Conservation (phyloP, 1,140 invertebrate species). For the Belonocnema kinseyi region DNA sequence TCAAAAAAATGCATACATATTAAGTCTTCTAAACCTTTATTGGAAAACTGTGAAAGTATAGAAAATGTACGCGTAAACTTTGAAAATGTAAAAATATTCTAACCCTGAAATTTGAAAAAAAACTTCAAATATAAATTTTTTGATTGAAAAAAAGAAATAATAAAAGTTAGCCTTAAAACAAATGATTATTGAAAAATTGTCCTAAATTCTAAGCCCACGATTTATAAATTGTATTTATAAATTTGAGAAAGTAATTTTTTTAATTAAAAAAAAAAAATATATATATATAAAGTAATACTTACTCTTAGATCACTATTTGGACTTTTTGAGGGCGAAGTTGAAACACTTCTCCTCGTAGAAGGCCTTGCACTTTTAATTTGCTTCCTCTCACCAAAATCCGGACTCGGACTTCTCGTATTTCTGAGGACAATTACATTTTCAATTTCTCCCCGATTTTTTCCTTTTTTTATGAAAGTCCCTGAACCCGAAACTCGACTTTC, state of each 20-base stretch:
- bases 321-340: slow-evolving; percentile 55
- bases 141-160: too few relatives aligned
- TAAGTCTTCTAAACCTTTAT: too few relatives aligned
- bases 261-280: too few relatives aligned
- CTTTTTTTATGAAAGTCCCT: slow-evolving; percentile 52
- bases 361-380: slow-evolving; percentile 41
- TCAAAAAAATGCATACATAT: too few relatives aligned
- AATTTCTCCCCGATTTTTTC: not conserved
- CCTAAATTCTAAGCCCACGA: too few relatives aligned
- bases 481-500: slow-evolving; percentile 34
- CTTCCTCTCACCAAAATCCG: slow-evolving; percentile 42
- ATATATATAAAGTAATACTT: slow-evolving; percentile 35
- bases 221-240: not conserved
- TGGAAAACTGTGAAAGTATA: too few relatives aligned
- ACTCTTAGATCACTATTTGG: slow-evolving; percentile 52
- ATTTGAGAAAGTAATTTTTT: not conserved
- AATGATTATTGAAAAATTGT: too few relatives aligned
- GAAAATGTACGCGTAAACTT: too few relatives aligned
- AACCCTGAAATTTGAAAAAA: too few relatives aligned
- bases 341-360: slow-evolving; percentile 37
- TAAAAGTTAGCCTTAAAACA: too few relatives aligned
- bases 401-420: slow-evolving; percentile 56
- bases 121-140: too few relatives aligned
- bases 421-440: slow-evolving; percentile 49
- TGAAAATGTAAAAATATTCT: too few relatives aligned